Evolutionary conservation across 2,113 vertebrate genomes (phyloP), one percentile per base, ranked within the genome.

Genomic region (Mystacornis crossleyi): DNA sequence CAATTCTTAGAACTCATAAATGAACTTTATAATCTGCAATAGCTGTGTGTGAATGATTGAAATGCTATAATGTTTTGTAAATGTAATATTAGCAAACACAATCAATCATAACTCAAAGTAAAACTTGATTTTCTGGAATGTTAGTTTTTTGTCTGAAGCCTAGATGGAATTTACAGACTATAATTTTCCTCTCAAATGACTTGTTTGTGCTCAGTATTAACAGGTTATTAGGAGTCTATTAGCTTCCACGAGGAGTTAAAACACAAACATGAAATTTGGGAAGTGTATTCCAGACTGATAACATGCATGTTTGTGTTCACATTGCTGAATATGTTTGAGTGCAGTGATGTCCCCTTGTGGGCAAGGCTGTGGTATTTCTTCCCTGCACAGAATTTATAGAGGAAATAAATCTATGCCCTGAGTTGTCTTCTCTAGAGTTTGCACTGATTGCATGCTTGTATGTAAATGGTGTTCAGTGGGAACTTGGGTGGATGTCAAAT

Each of bases 41-140:
- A 82, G 62, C 78, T 80, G n/a, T 82, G 20, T 50, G 26, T 67
- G 73, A 70, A 72, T 31, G 82, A 82, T 58, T 85, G 71, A 92
- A 90, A 86, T 26, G 54, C 9, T 72, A 8, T 14, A 40, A 51
- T 47, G 50, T 62, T 82, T 88, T 92, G 58, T 78, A 93, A 36
- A 54, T 36, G 57, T 1, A 16, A 80, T 80, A 82, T 77, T 72
- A 82, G 33, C 42, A 70, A 88, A 50, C 28, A 38, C 48, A 80
- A 77, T 66, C n/a, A 28, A 88, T 81, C 48, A 80, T 82, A 73
- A 34, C 26, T 95, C 71, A 62, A 90, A 92, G 47, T 70, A 78
- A 93, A 96, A 92, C 60, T 78, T 83, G 75, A 86, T 93, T 95
- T 95, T 73, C 54, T 54, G 42, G 29, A 78, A 64, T 60, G 24